Evolutionary conservation across 2,797 vertebrate genomes (phyloP).

Genomic region (Rhynchonycteris naso): DNA sequence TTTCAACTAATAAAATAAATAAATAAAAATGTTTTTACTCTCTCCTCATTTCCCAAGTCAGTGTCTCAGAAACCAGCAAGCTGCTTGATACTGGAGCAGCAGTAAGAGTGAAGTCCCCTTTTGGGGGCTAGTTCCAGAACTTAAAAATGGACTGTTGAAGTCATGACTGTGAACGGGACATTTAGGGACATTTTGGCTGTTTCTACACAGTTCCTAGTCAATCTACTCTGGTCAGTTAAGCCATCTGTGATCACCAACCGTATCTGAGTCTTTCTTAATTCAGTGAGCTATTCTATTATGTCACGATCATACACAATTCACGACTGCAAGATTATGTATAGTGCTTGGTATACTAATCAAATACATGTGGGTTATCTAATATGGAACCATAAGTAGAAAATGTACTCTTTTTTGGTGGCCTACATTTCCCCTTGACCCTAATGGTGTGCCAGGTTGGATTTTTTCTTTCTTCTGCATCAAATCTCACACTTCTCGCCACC

Average conservation of each 20-base stretch:
- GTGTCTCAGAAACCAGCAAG: slow-evolving; percentile 1
- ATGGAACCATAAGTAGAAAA: not conserved
- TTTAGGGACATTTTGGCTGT: not conserved
- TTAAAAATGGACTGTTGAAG: not conserved
- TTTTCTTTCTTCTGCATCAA: not conserved
- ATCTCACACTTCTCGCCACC: not conserved
- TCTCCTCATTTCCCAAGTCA: slow-evolving; percentile 1
- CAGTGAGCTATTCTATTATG: not conserved
- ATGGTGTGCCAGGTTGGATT: not conserved
- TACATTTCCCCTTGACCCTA: not conserved
- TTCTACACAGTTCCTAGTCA: not conserved
- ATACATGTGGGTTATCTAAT: not conserved
- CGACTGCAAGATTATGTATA: not conserved
- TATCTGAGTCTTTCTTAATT: not conserved
- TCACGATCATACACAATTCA: not conserved
- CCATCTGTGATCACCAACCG: not conserved
- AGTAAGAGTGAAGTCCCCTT: not conserved
- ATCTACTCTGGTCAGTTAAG: not conserved
- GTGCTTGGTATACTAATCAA: not conserved
- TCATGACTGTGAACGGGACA: not conserved
- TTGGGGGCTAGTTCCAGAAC: not conserved
- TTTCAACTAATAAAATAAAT: slow-evolving; percentile 39
- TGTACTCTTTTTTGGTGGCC: not conserved
- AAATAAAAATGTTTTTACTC: not conserved
- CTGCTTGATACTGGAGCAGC: not conserved